phyloP scores from a whole-genome alignment of 1,140 invertebrate species.

The Wiebesia pumilae region DNA sequence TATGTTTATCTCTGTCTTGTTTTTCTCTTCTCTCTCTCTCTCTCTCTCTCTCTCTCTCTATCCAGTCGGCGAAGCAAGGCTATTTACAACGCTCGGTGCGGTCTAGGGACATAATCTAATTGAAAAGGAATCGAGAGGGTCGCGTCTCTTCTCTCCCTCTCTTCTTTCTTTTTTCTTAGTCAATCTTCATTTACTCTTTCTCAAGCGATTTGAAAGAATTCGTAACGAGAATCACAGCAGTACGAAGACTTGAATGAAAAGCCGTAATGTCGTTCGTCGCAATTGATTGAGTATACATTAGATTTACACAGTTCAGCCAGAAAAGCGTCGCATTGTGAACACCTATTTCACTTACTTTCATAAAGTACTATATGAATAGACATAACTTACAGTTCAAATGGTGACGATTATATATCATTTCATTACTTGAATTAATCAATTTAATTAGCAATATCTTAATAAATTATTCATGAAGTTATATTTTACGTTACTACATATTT shows the following conservation, averaged over 20 bases:
- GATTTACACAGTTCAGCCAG: background rate
- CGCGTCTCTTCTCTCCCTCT: background rate
- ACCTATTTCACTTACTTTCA: background rate
- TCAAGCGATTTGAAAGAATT: constrained; percentile 5
- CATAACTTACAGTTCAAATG: no score
- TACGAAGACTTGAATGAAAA: background rate
- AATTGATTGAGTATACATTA: background rate
- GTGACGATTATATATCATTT: no score
- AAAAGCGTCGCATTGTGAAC: background rate
- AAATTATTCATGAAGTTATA: no score
- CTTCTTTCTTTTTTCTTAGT: background rate
- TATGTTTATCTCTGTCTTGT: background rate
- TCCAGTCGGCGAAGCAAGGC: background rate
- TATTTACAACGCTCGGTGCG: constrained; percentile 17
- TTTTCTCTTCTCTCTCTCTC: background rate
- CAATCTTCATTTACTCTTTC: background rate
- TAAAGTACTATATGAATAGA: background rate
- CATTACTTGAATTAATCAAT: no score
- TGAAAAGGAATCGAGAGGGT: constrained; percentile 20
- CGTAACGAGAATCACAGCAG: background rate
- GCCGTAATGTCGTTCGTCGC: background rate
- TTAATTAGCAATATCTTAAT: no score
- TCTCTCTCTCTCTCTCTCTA: background rate
- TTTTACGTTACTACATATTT: no score
- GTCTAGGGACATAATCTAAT: constrained; percentile 23